A percentile compares a stretch with the other conserved stretches of the same genome.
These are phyloP conservation scores for Leptinotarsa texana DNA, from an alignment of 1,140 invertebrate species.

Conservation along the genomic window DNA sequence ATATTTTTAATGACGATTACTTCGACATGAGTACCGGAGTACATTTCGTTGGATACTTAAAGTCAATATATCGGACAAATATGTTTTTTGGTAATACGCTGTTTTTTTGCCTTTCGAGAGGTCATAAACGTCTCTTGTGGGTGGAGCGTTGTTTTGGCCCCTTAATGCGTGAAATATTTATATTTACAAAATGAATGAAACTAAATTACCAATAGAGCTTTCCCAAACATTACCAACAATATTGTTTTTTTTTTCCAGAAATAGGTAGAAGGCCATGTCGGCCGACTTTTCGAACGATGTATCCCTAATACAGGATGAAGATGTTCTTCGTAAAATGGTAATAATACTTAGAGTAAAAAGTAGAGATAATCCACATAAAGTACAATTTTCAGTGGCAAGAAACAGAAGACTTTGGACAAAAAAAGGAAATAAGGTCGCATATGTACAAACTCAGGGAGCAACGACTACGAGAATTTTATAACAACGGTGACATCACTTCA, in stretches of 20 bases:
- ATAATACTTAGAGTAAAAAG: slow-evolving; percentile 42
- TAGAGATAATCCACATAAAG: not conserved
- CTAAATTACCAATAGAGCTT: too few relatives aligned
- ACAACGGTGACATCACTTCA: slow-evolving; percentile 56
- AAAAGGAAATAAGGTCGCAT: slow-evolving; percentile 82
- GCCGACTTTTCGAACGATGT: slow-evolving; percentile 61
- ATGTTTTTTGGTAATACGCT: too few relatives aligned
- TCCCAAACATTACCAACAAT: too few relatives aligned
- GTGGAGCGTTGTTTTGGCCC: too few relatives aligned
- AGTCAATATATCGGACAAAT: too few relatives aligned
- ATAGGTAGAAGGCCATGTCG: slow-evolving; percentile 40
- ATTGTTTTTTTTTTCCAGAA: not conserved
- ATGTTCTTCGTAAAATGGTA: slow-evolving; percentile 73
- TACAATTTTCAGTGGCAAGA: slow-evolving; percentile 73
- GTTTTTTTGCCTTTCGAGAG: too few relatives aligned
- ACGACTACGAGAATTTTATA: slow-evolving; percentile 72
- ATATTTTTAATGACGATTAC: too few relatives aligned
- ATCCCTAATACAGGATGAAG: slow-evolving; percentile 71
- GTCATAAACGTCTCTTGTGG: too few relatives aligned
- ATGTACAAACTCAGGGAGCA: slow-evolving; percentile 81
- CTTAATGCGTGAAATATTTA: too few relatives aligned
- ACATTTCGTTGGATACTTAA: too few relatives aligned
- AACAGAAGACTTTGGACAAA: slow-evolving; percentile 80
- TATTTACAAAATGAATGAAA: too few relatives aligned
- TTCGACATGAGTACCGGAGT: too few relatives aligned